These are phyloP conservation scores for Clarias gariepinus DNA, from an alignment of 2,113 vertebrate genomes.

Conservation along the genomic window DNA sequence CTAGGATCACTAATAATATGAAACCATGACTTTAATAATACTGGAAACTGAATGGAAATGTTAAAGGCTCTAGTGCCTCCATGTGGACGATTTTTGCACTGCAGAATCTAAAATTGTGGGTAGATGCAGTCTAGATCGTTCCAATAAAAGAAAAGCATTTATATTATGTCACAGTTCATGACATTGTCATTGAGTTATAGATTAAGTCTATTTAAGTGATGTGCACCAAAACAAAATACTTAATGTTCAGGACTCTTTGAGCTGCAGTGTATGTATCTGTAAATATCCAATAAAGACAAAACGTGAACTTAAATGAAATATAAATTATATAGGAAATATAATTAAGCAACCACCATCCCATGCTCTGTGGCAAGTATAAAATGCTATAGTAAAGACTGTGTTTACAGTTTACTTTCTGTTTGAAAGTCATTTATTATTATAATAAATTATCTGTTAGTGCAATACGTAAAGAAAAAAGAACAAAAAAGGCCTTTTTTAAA, in stretches of 20 bases:
- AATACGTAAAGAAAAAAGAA: not conserved
- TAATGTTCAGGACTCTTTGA: not conserved
- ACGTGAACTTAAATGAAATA: not conserved
- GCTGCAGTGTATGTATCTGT: not conserved
- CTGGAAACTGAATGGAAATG: not conserved
- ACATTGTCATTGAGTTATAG: not conserved
- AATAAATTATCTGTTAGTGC: not conserved
- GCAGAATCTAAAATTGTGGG: not conserved
- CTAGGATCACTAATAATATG: not conserved
- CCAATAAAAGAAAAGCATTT: not conserved
- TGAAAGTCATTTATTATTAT: not conserved
- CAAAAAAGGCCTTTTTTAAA: too few relatives aligned
- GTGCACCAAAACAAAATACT: not conserved
- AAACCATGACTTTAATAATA: not conserved
- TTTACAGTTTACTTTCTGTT: not conserved
- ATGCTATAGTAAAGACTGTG: not conserved
- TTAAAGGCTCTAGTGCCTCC: slow-evolving; percentile 15
- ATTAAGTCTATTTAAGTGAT: not conserved
- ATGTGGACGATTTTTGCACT: not conserved
- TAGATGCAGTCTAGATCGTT: not conserved
- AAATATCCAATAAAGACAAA: not conserved
- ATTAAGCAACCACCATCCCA: not conserved
- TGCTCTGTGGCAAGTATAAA: not conserved
- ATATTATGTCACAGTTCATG: not conserved
- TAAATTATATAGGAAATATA: not conserved